These are phyloP conservation scores for Lacerta agilis DNA, from an alignment of 2,797 vertebrate species.

Conservation along the genomic window DNA sequence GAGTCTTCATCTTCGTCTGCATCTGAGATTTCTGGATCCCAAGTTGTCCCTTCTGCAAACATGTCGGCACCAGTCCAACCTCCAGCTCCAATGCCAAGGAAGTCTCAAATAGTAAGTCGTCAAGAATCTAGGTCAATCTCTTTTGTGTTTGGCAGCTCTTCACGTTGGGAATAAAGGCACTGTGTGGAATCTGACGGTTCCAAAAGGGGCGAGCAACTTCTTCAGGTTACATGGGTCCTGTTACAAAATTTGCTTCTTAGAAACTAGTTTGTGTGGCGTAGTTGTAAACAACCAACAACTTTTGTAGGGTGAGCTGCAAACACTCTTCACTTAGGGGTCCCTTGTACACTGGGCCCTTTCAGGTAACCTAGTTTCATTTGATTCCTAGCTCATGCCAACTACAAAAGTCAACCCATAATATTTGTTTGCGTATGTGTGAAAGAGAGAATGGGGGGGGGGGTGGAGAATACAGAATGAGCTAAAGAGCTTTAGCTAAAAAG, in stretches of 20 bases:
- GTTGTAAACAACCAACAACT: not conserved
- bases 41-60: slow-evolving; percentile 75
- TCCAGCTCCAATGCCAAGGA: slow-evolving; percentile 90
- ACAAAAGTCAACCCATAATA: not conserved
- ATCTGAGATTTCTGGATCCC: slow-evolving; percentile 67
- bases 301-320: not conserved
- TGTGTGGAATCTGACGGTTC: not conserved
- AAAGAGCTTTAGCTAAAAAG: slow-evolving; percentile 62
- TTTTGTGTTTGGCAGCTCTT: not conserved
- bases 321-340: not conserved
- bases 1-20: slow-evolving; percentile 74
- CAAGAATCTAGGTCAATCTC: not conserved
- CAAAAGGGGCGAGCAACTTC: not conserved
- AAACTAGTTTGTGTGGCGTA: not conserved
- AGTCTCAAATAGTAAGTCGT: slow-evolving; percentile 88
- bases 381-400: not conserved
- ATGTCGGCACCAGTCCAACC: slow-evolving; percentile 83
- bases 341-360: not conserved
- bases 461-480: slow-evolving; percentile 10
- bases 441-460: not conserved
- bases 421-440: slow-evolving; percentile 17
- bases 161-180: not conserved
- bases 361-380: not conserved
- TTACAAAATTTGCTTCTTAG: not conserved
- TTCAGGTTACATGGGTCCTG: not conserved